Evolutionary conservation across 2,888 invertebrate genomes (phyloP), one percentile per base, ranked within the genome.

Genomic region (Polylopha cassiicola): DNA sequence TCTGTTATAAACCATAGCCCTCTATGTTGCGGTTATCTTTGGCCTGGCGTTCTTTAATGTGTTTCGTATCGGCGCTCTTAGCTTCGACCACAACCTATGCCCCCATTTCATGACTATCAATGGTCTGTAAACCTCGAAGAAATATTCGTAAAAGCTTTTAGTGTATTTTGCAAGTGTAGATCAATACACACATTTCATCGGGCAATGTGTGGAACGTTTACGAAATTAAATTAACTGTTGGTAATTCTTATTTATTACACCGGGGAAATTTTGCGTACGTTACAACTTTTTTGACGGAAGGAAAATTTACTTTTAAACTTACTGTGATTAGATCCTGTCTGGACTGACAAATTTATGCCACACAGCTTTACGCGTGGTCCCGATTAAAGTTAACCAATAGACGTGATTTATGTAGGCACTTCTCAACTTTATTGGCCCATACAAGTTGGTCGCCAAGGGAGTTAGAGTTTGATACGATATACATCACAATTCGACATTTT

Each of bases 1-100:
- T 29, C 61, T 69, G 68, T 69, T 63, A 56, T 61, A 61, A 67
- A 70, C 62, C 70, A 63, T 69, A 63, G 64, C 58, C 60, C 57
- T 70, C 70, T 71, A 65, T 63, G 47, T 58, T 60, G 59, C 47
- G 63, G 65, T 62, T 61, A 61, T 63, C 64, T 61, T 42, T 53
- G 54, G 53, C 44, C 53, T 52, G 51, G 51, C 55, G 58, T 51
- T 41, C 47, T 51, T 58, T 57, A 57, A 58, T 54, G 50, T 46
- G 37, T 47, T 38, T 29, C 43, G 46, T 59, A 56, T 62, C 52
- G 51, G 53, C 15, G 54, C 48, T 47, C 53, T 46, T 46, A 43
- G 43, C 28, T 17, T 36, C 27, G 20, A 46, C 52, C 51, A 39
- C 54, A 52, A 61, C 57, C 52, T 51, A 48, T 61, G 50, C 44